Percentiles rank a stretch among this genome's conserved stretches.
Evolutionary conservation across 2,113 vertebrate species (phyloP).

Genomic region (Dasyornis broadbenti): DNA sequence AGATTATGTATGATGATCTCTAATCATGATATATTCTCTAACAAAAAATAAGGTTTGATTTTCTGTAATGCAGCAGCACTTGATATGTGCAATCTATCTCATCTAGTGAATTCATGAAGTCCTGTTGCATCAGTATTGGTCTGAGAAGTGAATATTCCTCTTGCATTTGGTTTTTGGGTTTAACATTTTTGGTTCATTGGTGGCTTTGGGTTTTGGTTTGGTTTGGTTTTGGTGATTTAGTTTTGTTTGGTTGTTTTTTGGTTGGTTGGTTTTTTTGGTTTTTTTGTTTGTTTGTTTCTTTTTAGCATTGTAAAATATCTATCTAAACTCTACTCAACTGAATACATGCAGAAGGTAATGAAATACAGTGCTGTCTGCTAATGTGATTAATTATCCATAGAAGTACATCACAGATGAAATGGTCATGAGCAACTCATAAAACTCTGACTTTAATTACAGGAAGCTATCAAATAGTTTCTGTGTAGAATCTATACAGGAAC

Average conservation of each 20-base stretch:
- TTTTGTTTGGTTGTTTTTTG: background rate
- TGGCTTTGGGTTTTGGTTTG: fast-evolving
- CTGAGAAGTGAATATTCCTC: background rate
- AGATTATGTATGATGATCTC: background rate
- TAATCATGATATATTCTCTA: background rate
- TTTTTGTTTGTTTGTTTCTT: background rate
- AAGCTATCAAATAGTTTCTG: background rate
- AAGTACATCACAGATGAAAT: background rate
- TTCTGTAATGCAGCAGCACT: background rate
- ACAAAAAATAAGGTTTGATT: background rate
- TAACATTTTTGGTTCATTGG: background rate
- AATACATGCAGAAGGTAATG: background rate
- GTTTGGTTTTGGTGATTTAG: background rate
- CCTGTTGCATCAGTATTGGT: background rate
- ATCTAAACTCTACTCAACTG: background rate
- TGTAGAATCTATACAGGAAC: background rate
- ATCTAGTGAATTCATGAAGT: background rate
- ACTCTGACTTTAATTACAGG: background rate
- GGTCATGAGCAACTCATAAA: background rate
- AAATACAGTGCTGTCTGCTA: background rate
- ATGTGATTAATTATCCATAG: background rate
- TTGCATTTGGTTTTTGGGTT: background rate
- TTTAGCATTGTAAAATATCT: background rate
- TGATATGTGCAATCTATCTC: background rate
- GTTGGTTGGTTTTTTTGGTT: background rate